Base-by-base conservation (phyloP, 2,888 invertebrate genomes). In the Rutpela maculata region DNA sequence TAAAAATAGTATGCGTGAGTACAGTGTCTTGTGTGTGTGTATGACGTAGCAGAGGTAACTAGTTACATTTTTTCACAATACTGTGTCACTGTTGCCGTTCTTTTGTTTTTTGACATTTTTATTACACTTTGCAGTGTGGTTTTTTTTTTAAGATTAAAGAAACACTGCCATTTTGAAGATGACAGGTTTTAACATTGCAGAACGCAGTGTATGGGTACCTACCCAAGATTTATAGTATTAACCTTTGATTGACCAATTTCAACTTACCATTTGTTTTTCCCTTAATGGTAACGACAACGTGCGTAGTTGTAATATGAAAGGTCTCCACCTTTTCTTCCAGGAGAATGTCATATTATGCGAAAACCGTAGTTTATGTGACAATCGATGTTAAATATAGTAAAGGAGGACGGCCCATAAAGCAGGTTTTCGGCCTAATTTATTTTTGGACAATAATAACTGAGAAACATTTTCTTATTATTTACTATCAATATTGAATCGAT, bases 121-220 rank as follows among this genome's bases (percentile, higher is more conserved):
- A 62, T 56, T 77, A 80, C 75, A 71, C 80, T 81, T 78, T 71
- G 81, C 83, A 82, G 82, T 81, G 81, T 83, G 78, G 7, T 6
- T 35, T 35, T 80, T 76, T 77, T 78, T 81, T 63, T 69, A 72
- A 77, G 79, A 71, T 79, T 63, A 76, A 78, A 79, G 77, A 78
- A 69, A 81, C 84, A 84, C 84, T 84, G 84, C 83, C 83, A 83
- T 82, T 78, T 78, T 79, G 60, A 74, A 71, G 55, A 78, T 62
- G 73, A 80, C 73, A 55, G 74, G 50, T 66, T 62, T 74, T 19
- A 70, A 74, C 63, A 66, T 38, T 76, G 31, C 35, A 62, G 72
- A 71, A 11, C 18, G 72, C 71, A 62, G 60, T 73, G 31, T 35
- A 7, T 66, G 68, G 43, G 63, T 65, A 63, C 15, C 50, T 59